Evolutionary conservation across 2,113 vertebrate genomes (phyloP), one percentile per base, ranked within the genome.

Genomic region (Scomber colias): DNA sequence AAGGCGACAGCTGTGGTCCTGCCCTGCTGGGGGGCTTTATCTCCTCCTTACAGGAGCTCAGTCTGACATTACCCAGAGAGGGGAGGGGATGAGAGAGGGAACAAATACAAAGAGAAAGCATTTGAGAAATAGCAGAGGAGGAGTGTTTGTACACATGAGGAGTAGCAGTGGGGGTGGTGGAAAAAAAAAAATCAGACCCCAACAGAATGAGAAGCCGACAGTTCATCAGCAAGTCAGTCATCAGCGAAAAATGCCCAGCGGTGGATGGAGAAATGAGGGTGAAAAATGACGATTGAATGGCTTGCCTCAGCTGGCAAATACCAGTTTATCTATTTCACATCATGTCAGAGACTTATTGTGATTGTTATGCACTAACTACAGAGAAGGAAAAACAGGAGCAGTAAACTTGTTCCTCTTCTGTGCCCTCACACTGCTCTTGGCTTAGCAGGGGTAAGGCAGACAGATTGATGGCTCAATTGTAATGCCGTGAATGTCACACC

Each of bases 1-100:
- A 99, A 66, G 97, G 97, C 15, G 97, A 97, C 95, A 97, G 92
- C 87, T 96, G 93, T 16, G 93, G 72, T 15, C 84, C 84, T 45
- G 85, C 77, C 85, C 93, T 94, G 85, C 92, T 85, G 68, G 93
- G 88, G 83, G 95, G 93, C 94, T 96, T 96, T 89, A 94, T 93
- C 95, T 97, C 96, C 89, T 97, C 96, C 90, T 96, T 93, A 92
- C 96, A 97, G 91, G 95, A 96, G 87, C 95, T 95, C 84, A 93
- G 92, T 93, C 97, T 98, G 89, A 93, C 65, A 81, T 71, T 21
- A 78, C 66, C 86, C 71, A 85, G 79, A 69, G 72, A 78, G 70
- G 54, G 48, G 59, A 72, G 11, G 56, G 63, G 24, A 3, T 27
- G 24, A 59, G 21, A 61, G 21, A 50, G 4, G 30, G 72, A 61